Evolutionary conservation across 2,113 vertebrate genomes (phyloP).

Genomic region (Semnornis frantzii): DNA sequence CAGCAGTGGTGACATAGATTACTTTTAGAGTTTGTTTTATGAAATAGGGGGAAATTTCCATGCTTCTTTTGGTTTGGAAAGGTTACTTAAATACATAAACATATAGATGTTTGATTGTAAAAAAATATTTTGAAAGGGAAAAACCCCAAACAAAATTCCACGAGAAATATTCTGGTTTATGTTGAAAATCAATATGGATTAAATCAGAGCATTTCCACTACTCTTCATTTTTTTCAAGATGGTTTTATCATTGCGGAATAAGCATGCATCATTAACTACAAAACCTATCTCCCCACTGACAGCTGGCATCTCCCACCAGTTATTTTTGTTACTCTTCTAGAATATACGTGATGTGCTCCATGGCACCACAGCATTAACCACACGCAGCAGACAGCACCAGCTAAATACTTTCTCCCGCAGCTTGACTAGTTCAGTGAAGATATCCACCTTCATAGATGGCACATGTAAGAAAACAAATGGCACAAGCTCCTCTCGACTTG

Average conservation of each 20-base stretch:
- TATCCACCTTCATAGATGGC: not conserved
- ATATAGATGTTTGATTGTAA: not conserved
- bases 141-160: not conserved
- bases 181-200: not conserved
- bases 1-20: not conserved
- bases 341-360: not conserved
- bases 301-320: not conserved
- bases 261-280: not conserved
- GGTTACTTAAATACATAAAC: not conserved
- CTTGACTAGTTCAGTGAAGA: not conserved
- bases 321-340: not conserved
- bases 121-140: not conserved
- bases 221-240: not conserved
- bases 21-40: not conserved
- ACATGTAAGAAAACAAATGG: not conserved
- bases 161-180: not conserved
- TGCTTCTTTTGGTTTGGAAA: not conserved
- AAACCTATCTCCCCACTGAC: not conserved
- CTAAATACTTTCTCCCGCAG: not conserved
- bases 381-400: not conserved
- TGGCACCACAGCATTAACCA: slow-evolving; percentile 1
- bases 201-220: not conserved
- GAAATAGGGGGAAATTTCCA: not conserved
- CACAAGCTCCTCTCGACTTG: not conserved
- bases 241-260: not conserved